phyloP scores from a whole-genome alignment of 2,113 vertebrate genomes.

The Macquaria australasica region DNA sequence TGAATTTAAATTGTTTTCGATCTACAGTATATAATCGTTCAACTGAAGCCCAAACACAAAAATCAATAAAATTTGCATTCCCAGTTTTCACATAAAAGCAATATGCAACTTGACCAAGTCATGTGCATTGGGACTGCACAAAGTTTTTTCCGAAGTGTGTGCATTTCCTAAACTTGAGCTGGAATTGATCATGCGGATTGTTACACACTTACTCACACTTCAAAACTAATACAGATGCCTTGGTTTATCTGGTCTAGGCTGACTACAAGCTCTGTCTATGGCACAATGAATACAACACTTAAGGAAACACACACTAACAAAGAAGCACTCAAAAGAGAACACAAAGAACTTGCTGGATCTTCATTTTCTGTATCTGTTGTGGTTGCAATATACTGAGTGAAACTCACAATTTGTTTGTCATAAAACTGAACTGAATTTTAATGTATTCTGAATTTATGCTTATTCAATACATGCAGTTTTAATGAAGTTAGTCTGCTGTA shows the following conservation, averaged over 20 bases:
- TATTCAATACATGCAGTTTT: not conserved
- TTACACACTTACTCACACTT: not conserved
- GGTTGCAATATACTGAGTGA: too few species aligned
- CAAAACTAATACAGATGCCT: not conserved
- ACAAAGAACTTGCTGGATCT: not conserved
- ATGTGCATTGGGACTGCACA: not conserved
- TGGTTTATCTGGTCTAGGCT: not conserved
- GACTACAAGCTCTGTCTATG: not conserved
- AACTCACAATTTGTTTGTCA: not conserved
- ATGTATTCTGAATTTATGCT: not conserved
- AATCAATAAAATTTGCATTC: not conserved
- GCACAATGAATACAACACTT: not conserved
- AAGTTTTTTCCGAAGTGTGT: not conserved
- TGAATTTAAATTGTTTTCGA: too few species aligned
- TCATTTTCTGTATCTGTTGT: not conserved
- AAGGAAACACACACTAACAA: not conserved
- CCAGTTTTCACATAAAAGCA: not conserved
- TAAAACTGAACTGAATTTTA: not conserved
- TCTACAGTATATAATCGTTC: not conserved
- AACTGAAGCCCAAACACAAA: not conserved
- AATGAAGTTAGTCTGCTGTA: not conserved
- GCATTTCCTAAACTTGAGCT: not conserved
- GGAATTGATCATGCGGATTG: not conserved
- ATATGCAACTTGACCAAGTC: not conserved
- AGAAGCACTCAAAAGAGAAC: not conserved